A percentile compares a stretch with the other conserved stretches of the same genome.
These are phyloP conservation scores for Trypoxylus dichotomus DNA, from an alignment of 1,140 invertebrate species.

Conservation along the genomic window DNA sequence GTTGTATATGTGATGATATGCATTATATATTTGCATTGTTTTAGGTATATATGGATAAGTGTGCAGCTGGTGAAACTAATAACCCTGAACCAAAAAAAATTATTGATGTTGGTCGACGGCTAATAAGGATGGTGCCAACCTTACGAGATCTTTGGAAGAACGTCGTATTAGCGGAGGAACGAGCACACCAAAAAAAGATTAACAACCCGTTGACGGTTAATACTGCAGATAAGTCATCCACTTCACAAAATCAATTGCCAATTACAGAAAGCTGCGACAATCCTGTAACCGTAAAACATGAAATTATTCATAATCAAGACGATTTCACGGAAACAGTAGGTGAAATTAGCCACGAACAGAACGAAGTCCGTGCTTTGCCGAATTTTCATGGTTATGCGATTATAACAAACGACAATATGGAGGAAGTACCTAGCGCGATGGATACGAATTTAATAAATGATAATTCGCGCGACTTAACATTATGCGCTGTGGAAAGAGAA, in stretches of 20 bases:
- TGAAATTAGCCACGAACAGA: background rate
- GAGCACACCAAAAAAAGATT: background rate
- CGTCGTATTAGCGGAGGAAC: background rate
- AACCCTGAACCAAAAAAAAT: background rate
- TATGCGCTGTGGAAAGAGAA: background rate
- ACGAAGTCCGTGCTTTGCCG: background rate
- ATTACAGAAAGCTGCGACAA: background rate
- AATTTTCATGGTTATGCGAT: background rate
- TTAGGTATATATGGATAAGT: no score
- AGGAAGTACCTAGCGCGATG: background rate
- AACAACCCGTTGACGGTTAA: background rate
- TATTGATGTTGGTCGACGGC: background rate
- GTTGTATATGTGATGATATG: background rate
- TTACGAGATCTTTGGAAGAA: background rate
- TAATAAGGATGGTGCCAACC: background rate
- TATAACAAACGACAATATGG: background rate
- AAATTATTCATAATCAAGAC: background rate
- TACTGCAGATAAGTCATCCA: background rate
- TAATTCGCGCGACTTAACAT: background rate
- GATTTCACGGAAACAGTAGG: background rate
- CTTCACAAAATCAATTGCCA: background rate
- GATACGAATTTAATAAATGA: background rate
- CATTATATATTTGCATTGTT: background rate
- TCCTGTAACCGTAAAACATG: background rate
- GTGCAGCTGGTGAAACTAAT: no score